These are phyloP conservation scores for Cardinalis cardinalis DNA, from an alignment of 2,113 vertebrate species.

Conservation along the genomic window DNA sequence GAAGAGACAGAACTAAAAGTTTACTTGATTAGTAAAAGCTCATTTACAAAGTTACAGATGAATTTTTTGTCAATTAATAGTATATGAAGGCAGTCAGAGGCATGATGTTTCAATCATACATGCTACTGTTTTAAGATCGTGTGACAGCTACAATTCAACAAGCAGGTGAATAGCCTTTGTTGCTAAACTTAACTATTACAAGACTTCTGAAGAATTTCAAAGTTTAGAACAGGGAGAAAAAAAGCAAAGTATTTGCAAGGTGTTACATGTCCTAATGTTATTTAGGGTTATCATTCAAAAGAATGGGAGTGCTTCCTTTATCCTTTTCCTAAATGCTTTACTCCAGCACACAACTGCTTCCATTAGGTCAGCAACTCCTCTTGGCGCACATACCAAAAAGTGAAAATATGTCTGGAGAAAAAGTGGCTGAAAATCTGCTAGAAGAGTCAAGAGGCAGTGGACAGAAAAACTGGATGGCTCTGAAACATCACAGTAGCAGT, in stretches of 20 bases:
- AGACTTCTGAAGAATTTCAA: neutral
- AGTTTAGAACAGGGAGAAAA: neutral
- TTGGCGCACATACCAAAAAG: neutral
- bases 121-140: neutral
- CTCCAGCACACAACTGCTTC: neutral
- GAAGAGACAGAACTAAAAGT: neutral
- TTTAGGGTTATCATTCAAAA: neutral
- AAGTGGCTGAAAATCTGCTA: neutral
- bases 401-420: neutral
- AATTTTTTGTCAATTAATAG: constrained; percentile 10
- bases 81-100: neutral
- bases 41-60: constrained; percentile 28
- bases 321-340: neutral
- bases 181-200: neutral
- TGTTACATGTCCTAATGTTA: neutral
- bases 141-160: neutral
- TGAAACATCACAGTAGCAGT: neutral
- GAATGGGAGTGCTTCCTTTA: neutral
- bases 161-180: neutral
- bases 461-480: neutral
- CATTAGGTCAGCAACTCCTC: neutral
- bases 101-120: neutral
- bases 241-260: neutral
- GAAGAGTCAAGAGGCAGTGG: neutral
- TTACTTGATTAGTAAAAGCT: neutral